These are phyloP conservation scores for Drosophila fungiperda DNA, from an alignment of 2,888 invertebrate species.

Conservation along the genomic window DNA sequence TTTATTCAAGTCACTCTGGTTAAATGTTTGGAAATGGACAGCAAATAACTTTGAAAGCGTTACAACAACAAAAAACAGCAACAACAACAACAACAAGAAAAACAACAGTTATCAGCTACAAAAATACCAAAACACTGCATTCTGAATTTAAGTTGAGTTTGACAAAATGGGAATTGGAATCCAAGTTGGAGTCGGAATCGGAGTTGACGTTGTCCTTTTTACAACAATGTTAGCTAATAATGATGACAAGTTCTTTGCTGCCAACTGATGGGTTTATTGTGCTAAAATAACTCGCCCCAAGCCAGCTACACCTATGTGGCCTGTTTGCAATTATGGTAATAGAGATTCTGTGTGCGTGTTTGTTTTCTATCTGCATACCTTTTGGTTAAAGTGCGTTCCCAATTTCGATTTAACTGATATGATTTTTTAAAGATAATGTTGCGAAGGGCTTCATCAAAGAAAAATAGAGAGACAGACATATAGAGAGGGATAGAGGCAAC, in stretches of 20 bases:
- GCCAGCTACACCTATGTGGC: conserved; percentile 32
- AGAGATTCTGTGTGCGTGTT: neutral
- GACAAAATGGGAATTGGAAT: conserved; percentile 8
- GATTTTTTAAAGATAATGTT: conserved; percentile 77
- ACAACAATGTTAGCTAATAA: conserved; percentile 40
- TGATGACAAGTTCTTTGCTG: conserved; percentile 50
- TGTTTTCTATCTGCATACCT: conserved; percentile 9
- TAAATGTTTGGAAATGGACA: conserved; percentile 79
- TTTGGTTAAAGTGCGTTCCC: conserved; percentile 27
- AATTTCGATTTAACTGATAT: conserved; percentile 71
- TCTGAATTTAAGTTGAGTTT: conserved; percentile 41
- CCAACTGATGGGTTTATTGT: conserved; percentile 59
- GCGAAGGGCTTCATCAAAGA: conserved; percentile 52
- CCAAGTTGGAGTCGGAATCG: conserved; percentile 1
- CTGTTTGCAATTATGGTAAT: conserved; percentile 55
- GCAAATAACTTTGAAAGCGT: conserved; percentile 78
- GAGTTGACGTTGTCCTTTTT: conserved; percentile 15
- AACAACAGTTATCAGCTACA: conserved; percentile 13
- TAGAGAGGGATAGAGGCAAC: neutral
- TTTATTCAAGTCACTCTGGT: conserved; percentile 81
- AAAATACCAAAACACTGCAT: conserved; percentile 29
- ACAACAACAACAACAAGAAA: conserved; percentile 42
- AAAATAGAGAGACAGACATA: neutral
- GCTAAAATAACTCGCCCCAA: conserved; percentile 3
- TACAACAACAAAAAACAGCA: conserved; percentile 50